phyloP scores from a whole-genome alignment of 2,113 vertebrate genomes.

The Patagioenas fasciata region DNA sequence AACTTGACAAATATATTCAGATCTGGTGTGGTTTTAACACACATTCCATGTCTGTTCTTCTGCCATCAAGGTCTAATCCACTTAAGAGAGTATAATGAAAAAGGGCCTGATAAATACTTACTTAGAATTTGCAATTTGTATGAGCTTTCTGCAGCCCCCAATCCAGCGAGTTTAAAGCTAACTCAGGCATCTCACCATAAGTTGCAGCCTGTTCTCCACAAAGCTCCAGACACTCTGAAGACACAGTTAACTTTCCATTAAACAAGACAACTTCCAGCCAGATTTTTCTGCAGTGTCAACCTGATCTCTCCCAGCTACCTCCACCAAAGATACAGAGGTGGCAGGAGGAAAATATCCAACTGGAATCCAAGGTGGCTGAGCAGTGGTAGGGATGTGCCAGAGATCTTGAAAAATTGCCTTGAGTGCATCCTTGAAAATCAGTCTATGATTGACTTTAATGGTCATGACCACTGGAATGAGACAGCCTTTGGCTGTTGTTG shows the following conservation, averaged over 20 bases:
- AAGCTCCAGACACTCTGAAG: background rate
- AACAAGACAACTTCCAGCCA: background rate
- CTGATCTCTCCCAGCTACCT: rapidly evolving
- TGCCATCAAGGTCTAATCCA: slow-evolving; percentile 25
- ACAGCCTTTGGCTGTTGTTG: background rate
- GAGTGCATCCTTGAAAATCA: background rate
- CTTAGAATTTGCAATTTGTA: background rate
- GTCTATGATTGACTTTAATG: background rate
- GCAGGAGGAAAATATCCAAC: background rate
- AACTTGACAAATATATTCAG: slow-evolving; percentile 17
- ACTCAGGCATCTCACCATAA: background rate
- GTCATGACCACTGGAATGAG: background rate
- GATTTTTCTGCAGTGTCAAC: background rate
- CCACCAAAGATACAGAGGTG: background rate
- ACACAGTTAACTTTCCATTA: background rate
- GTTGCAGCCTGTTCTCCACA: background rate
- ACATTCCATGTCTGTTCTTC: slow-evolving; percentile 1
- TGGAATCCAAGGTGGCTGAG: background rate
- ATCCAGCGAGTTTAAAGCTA: background rate
- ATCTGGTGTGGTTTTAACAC: background rate
- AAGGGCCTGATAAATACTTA: background rate
- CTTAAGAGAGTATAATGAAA: slow-evolving; percentile 35
- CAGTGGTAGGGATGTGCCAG: background rate
- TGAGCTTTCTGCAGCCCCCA: background rate
- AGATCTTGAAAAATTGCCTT: background rate